phyloP scores from a whole-genome alignment of 2,888 invertebrate genomes.

The Xestoiulus laeticollis region DNA sequence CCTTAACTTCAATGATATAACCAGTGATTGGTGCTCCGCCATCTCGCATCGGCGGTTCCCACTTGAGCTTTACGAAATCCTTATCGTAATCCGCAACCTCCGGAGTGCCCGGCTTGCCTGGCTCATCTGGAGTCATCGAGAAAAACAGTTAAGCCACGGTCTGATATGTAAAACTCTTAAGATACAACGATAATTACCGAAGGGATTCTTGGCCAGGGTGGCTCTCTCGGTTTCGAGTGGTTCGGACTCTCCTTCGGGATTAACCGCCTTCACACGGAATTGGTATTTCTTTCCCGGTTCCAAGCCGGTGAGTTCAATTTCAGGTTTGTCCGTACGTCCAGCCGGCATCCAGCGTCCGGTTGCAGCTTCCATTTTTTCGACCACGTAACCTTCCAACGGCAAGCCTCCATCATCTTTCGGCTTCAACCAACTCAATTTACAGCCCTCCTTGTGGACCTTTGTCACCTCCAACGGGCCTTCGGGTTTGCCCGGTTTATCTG shows the following conservation, averaged over 20 bases:
- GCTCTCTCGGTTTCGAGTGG: constrained; percentile 92
- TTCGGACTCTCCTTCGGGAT: constrained; percentile 98
- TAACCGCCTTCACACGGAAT: constrained; percentile 97
- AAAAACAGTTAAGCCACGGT: neutral
- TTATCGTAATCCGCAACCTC: constrained; percentile 94
- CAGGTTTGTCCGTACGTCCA: constrained; percentile 84
- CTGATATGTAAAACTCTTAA: neutral
- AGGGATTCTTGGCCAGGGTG: constrained; percentile 98
- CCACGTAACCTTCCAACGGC: constrained; percentile 91
- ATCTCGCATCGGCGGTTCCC: constrained; percentile 89
- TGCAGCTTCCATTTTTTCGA: constrained; percentile 69
- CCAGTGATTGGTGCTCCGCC: constrained; percentile 98
- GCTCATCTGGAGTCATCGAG: constrained; percentile 73
- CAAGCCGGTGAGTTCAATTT: constrained; percentile 77
- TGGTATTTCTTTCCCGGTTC: constrained; percentile 97
- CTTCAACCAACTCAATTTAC: constrained; percentile 90
- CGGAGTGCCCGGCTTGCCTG: constrained; percentile 89
- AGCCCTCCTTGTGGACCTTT: constrained; percentile 90
- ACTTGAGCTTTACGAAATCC: constrained; percentile 93
- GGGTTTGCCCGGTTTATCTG: constrained; percentile 65
- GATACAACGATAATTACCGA: constrained; percentile 70
- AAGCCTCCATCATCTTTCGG: constrained; percentile 96
- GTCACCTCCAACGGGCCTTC: constrained; percentile 86
- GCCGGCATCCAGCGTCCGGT: constrained; percentile 87
- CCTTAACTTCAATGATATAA: constrained; percentile 92